Evolutionary conservation across 2,113 vertebrate species (phyloP).

Genomic region (Indicator maculatus): DNA sequence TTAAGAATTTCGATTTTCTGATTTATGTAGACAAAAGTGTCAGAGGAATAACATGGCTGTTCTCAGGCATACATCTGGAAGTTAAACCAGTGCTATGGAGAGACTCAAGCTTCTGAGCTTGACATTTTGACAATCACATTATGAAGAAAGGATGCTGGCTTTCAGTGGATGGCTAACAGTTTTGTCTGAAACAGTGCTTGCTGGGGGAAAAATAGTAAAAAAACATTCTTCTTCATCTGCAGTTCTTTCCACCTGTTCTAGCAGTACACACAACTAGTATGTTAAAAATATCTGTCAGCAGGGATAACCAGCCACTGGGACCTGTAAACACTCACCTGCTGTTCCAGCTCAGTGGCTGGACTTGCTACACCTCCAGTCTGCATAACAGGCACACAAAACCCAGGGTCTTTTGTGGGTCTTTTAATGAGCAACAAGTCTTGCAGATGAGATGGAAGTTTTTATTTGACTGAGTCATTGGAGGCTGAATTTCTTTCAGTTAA

Average conservation of each 20-base stretch:
- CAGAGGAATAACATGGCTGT: slow-evolving; percentile 9
- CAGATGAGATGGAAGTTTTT: not conserved
- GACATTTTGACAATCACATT: not conserved
- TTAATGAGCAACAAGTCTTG: not conserved
- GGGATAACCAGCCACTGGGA: not conserved
- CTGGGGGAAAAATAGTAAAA: not conserved
- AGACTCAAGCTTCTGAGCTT: not conserved
- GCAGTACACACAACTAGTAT: not conserved
- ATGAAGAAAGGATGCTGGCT: not conserved
- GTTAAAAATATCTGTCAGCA: not conserved
- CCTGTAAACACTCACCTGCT: not conserved
- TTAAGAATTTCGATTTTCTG: not conserved
- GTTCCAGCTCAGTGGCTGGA: not conserved
- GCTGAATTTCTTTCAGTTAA: not conserved
- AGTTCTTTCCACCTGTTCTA: not conserved
- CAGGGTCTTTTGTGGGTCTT: not conserved
- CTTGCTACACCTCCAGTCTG: not conserved
- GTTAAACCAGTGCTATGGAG: not conserved
- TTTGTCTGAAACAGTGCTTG: not conserved
- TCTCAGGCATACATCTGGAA: not conserved
- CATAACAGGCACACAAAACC: not conserved
- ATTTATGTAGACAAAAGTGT: not conserved
- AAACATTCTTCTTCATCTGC: not conserved
- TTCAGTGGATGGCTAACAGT: not conserved
- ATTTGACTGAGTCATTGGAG: not conserved